Conservation (phyloP, 2,113 vertebrate genomes). For the Coturnix japonica region DNA sequence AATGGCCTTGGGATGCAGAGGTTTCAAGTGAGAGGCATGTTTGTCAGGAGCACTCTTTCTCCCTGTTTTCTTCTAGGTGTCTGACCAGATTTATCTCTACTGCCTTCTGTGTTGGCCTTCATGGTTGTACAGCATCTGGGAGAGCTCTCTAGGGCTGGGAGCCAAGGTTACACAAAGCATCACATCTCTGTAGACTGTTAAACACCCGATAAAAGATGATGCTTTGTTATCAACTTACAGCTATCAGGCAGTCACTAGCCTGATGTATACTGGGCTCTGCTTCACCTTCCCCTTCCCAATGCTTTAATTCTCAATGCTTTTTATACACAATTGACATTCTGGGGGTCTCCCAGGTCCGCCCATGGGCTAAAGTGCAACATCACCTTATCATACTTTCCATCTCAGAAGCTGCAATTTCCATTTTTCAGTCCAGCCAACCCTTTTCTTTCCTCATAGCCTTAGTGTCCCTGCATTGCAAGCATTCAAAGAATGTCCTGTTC, state of each 20-base stretch:
- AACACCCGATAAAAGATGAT: background rate
- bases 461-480: background rate
- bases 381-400: background rate
- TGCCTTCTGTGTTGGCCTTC: background rate
- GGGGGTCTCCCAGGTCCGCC: background rate
- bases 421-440: background rate
- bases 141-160: background rate
- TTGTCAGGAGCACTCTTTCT: background rate
- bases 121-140: background rate
- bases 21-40: background rate
- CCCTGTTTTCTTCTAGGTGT: background rate
- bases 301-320: background rate
- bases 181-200: background rate
- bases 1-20: background rate
- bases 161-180: background rate
- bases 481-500: constrained; percentile 30
- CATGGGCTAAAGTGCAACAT: background rate
- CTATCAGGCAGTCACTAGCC: background rate
- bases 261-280: background rate
- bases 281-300: background rate
- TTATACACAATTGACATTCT: background rate
- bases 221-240: background rate
- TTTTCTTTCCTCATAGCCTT: background rate
- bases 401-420: background rate
- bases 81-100: background rate